Evolutionary conservation across 2,888 invertebrate genomes (phyloP), one percentile per base, ranked within the genome.

Genomic region (Erpobdella octoculata): DNA sequence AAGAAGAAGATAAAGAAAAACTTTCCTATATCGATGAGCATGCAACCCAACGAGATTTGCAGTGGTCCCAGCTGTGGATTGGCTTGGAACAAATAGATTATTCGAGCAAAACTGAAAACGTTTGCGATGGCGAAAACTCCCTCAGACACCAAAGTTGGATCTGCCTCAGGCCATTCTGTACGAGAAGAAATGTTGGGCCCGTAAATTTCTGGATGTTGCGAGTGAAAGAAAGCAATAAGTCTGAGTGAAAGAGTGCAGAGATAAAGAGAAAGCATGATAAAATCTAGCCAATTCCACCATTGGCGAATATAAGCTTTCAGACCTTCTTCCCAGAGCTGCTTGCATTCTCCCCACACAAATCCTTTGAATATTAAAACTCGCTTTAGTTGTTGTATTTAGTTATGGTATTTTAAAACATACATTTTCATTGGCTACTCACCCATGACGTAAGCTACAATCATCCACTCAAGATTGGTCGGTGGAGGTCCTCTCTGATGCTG

Each of bases 231-330:
- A 25, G 84, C 84, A 4, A 84, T 83, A 2, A 82, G 81, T 71
- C 86, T 80, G 0, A 86, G 80, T 0, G 85, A 83, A 77, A 86
- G 85, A 3, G 86, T 85, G 74, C 85, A 84, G 41, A 86, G 79
- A 77, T 86, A 86, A 9, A 86, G 81, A 28, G 86, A 85, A 18
- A 86, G 81, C 86, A 86, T 86, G 74, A 86, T 84, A 77, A 86
- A 86, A 78, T 86, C 86, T 58, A 86, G 80, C 86, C 86, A 86
- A 79, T 86, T 86, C 86, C 86, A 86, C 86, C 86, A 86, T 76
- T 86, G 86, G 18, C 83, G 79, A 33, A 85, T 81, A 78, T 86
- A 86, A 31, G 85, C 85, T 73, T 84, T 84, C 68, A 85, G 78
- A 2, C 86, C 86, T 77, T 86, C 86, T 71, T 86, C 86, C 86